Evolutionary conservation across 2,113 vertebrate genomes (phyloP).

Genomic region (Entosphenus tridentatus): DNA sequence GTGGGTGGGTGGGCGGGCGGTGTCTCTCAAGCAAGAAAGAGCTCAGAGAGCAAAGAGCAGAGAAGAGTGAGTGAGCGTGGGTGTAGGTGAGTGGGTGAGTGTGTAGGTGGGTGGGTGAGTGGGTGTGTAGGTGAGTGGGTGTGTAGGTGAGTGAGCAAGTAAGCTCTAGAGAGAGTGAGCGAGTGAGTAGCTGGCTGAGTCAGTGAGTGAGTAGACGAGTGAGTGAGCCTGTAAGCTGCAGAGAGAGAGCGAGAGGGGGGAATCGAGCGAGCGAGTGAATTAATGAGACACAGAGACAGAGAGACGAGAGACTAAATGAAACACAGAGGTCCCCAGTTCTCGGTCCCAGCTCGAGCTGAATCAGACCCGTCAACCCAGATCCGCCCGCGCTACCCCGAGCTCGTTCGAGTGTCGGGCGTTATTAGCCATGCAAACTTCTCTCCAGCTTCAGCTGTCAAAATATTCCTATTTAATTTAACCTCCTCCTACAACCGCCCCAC

Average conservation of each 20-base stretch:
- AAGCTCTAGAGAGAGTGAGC: background rate
- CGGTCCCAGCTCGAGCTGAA: too few species aligned
- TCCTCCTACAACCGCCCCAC: too few species aligned
- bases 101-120: background rate
- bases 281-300: background rate
- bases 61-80: background rate
- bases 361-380: too few species aligned
- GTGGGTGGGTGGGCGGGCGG: too few species aligned
- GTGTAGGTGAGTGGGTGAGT: background rate
- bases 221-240: background rate
- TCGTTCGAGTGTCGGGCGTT: too few species aligned
- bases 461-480: too few species aligned
- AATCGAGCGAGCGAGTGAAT: background rate
- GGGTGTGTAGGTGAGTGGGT: background rate
- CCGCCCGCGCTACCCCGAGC: too few species aligned
- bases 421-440: too few species aligned
- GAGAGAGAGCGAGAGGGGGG: background rate
- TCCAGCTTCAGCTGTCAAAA: too few species aligned
- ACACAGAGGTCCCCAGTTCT: background rate
- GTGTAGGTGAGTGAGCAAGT: background rate
- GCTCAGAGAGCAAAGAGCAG: too few species aligned
- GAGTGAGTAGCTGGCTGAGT: background rate
- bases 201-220: background rate
- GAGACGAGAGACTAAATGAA: background rate
- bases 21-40: too few species aligned